Evolutionary conservation across 2,888 invertebrate genomes (phyloP).

Genomic region (Sisyra terminalis): DNA sequence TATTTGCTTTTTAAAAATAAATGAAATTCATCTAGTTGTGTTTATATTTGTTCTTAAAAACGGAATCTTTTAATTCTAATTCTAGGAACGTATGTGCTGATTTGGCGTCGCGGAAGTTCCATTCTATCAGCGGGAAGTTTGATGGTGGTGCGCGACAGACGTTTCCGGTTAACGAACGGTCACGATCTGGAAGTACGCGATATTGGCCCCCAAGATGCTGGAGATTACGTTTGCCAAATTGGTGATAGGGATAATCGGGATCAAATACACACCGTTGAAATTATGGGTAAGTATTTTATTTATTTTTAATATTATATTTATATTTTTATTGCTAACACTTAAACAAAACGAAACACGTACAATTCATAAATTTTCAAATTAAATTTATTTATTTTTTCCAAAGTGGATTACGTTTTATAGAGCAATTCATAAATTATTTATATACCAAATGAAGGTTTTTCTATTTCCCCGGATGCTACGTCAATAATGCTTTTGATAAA

Average conservation of each 20-base stretch:
- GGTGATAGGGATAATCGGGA: conserved; percentile 49
- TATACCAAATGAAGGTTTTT: too few species aligned
- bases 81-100: conserved; percentile 44
- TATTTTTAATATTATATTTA: background rate
- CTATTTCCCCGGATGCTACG: too few species aligned
- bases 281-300: conserved; percentile 17
- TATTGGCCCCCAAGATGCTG: conserved; percentile 53
- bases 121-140: conserved; percentile 53
- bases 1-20: too few species aligned
- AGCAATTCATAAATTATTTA: background rate
- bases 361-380: background rate
- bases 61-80: conserved; percentile 10
- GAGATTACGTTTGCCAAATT: conserved; percentile 58
- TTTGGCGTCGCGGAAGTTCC: conserved; percentile 52
- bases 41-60: background rate
- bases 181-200: conserved; percentile 53
- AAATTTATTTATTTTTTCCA: background rate
- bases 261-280: conserved; percentile 53
- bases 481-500: background rate
- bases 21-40: too few species aligned
- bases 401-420: background rate
- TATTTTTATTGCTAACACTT: conserved; percentile 7
- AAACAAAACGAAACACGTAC: background rate
- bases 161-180: conserved; percentile 50
- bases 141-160: conserved; percentile 49